Evolutionary conservation across 1,140 invertebrate species (phyloP).

Genomic region (Aethina tumida): DNA sequence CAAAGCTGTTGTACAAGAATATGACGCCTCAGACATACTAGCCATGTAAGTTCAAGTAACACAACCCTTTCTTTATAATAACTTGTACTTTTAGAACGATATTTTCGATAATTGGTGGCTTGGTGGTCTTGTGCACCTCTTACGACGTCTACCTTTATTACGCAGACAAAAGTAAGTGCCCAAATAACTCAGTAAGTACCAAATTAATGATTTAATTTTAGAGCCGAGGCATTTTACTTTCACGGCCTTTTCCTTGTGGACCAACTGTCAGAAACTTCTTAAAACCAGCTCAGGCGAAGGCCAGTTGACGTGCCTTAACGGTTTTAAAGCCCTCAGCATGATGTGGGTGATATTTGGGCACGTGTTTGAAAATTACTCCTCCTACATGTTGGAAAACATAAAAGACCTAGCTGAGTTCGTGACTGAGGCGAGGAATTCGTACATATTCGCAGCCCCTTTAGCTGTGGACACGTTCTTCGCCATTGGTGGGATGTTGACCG

Average conservation of each 20-base stretch:
- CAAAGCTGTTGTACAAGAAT: too few species aligned
- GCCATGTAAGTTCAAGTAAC: too few species aligned
- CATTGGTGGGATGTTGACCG: conserved; percentile 43
- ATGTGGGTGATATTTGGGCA: conserved; percentile 58
- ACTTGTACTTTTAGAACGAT: too few species aligned
- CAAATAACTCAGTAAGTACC: too few species aligned
- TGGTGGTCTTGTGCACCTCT: too few species aligned
- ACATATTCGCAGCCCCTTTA: conserved; percentile 32
- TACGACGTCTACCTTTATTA: too few species aligned
- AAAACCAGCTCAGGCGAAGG: conserved; percentile 21
- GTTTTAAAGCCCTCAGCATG: conserved; percentile 47
- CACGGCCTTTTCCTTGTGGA: conserved; percentile 32
- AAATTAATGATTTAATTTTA: conserved; percentile 7
- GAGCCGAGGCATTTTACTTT: conserved; percentile 22
- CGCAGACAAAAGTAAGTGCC: too few species aligned
- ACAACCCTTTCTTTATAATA: too few species aligned
- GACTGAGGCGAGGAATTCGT: conserved; percentile 12
- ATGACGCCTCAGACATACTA: too few species aligned
- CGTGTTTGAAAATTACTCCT: conserved; percentile 27
- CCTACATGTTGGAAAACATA: conserved; percentile 44
- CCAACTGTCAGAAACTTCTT: conserved; percentile 30
- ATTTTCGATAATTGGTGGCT: too few species aligned
- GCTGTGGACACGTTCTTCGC: conserved; percentile 49
- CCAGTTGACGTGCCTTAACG: conserved; percentile 41
- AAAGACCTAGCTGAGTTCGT: conserved; percentile 32